Evolutionary conservation across 2,113 vertebrate species (phyloP), one percentile per base, ranked within the genome.

Genomic region (Pithys albifrons): DNA sequence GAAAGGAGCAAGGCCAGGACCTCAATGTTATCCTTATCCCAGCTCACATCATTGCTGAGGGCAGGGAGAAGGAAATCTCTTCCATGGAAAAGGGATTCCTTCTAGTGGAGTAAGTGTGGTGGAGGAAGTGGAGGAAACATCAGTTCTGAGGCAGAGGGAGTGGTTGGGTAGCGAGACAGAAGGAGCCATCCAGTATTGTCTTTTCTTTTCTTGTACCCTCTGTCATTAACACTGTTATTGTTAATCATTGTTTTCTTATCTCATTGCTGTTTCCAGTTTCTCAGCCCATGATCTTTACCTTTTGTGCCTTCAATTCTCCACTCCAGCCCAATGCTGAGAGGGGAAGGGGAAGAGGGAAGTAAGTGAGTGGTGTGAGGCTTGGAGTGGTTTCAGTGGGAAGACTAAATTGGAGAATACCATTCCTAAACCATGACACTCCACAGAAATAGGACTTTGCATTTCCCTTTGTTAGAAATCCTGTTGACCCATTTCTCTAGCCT

Each of bases 311-410:
- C 19, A 48, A 20, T 29, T 71, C 16, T 64, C 41, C 28, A 48
- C 10, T 71, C 16, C 24, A 35, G 6, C 19, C 24, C 3, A 3
- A 17, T 3, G 5, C 27, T 19, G 11, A 41, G 17, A 62, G 61
- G 17, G 12, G 61, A 28, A 62, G 37, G 18, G 25, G 27, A 27
- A 41, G 37, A 62, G 61, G 27, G 29, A 19, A 41, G 29, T 8
- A 71, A 55, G 39, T 0, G 0, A 43, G 25, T 23, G 8, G 8
- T 20, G 16, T 0, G 0, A 9, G 11, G 54, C 57, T 64, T 79
- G 35, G n/a, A 49, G 43, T 15, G 20, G 10, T 43, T 57, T 65
- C 31, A 35, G 20, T 43, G 35, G 13, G 29, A 65, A 80, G 25
- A 35, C 19, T 72, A 20, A 49, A 25, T 9, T 41, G 43, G 41